Base-by-base conservation (phyloP, 2,888 invertebrate species). In the Caenorhabditis angaria region DNA sequence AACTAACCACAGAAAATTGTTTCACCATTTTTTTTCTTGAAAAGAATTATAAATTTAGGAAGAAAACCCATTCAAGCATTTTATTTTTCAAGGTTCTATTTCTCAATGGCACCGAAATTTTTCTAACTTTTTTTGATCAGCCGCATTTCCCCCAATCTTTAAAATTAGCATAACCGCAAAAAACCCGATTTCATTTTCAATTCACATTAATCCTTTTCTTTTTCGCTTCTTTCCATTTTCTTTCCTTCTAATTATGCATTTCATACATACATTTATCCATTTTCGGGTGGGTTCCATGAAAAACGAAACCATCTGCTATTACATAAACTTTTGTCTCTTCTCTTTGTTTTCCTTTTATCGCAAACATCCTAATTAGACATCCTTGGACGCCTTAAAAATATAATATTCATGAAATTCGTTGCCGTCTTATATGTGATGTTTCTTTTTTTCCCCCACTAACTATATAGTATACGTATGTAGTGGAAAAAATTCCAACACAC, bases 131-230 rank as follows among this genome's bases (percentile, higher is more conserved):
- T 12, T 18, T 41, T 41, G 10, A 41, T 41, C 41, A n/a, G n/a
- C n/a, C n/a, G n/a, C n/a, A n/a, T n/a, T 41, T 18, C 18, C 18
- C 18, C 18, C 41, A 41, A 41, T 41, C 41, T 41, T 18, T 3
- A 41, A 41, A 41, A 41, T 41, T 41, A 41, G 41, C 41, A 41
- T 41, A 41, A 41, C 41, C 41, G 41, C 41, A 41, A 41, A 41
- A 41, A 41, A 41, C 10, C 32, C 18, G 14, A 41, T 41, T 41
- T 41, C 41, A 14, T 18, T 41, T 41, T 41, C 41, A 5, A 41
- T 10, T 41, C 41, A 12, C 10, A 18, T 41, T 41, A 41, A n/a
- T n/a, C 41, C 41, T 18, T 18, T 41, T 10, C 32, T 10, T 32
- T 32, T 10, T 32, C 32, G 10, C 10, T 18, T 3, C 41, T 18